A percentile compares a stretch with the other conserved stretches of the same genome.
Conservation (phyloP, 2,113 vertebrate species). For the Pedionomus torquatus region DNA sequence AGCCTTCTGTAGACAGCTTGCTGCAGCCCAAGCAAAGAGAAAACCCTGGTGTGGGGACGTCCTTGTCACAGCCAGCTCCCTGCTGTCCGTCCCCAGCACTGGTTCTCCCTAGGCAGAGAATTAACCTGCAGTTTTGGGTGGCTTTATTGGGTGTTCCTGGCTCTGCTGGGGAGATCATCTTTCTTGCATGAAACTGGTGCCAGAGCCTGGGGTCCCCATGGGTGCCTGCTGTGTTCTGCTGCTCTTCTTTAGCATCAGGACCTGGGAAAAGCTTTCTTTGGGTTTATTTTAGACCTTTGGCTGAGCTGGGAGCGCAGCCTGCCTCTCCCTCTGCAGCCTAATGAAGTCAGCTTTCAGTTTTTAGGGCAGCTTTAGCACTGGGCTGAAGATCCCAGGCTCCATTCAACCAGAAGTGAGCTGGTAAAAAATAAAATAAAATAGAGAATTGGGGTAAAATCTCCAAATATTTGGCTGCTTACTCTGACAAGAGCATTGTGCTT, state of each 20-base stretch:
- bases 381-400: neutral
- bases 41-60: neutral
- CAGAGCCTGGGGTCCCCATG: neutral
- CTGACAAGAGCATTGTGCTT: neutral
- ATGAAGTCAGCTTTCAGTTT: neutral
- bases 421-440: neutral
- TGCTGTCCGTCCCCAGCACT: rapidly evolving
- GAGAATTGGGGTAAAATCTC: neutral
- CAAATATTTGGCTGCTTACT: neutral
- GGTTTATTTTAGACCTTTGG: neutral
- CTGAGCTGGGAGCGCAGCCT: neutral
- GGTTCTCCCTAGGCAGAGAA: neutral
- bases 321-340: neutral
- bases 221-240: neutral
- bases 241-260: neutral
- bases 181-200: neutral
- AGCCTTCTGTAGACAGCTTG: neutral
- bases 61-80: neutral
- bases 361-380: neutral
- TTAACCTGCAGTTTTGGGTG: neutral
- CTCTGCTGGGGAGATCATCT: neutral
- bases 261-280: neutral
- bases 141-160: neutral
- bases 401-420: neutral
- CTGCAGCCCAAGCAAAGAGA: neutral